These are phyloP conservation scores for Adela reaumurella DNA, from an alignment of 2,888 invertebrate species.

Conservation along the genomic window DNA sequence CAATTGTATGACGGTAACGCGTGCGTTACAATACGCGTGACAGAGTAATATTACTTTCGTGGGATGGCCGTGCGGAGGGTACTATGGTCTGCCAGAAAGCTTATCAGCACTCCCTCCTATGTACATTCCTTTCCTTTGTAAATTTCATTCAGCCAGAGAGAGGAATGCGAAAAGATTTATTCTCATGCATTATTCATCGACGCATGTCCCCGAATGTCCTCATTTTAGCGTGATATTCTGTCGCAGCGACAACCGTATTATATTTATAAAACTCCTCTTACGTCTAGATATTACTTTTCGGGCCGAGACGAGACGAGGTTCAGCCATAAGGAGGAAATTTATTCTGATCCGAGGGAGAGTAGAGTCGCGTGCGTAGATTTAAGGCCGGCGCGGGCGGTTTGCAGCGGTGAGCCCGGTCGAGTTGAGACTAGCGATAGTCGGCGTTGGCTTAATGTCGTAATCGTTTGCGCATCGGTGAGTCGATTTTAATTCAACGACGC, in stretches of 20 bases:
- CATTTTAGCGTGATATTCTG: conserved; percentile 42
- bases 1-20: too few species aligned
- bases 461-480: neutral
- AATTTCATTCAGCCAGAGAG: conserved; percentile 32
- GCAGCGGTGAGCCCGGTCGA: too few species aligned
- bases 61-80: too few species aligned
- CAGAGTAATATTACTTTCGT: too few species aligned
- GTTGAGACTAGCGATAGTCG: neutral
- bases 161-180: conserved; percentile 40
- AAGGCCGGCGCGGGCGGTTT: too few species aligned
- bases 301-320: neutral
- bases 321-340: too few species aligned
- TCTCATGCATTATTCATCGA: conserved; percentile 51
- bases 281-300: neutral
- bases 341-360: too few species aligned
- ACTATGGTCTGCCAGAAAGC: too few species aligned
- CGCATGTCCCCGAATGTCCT: conserved; percentile 39
- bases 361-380: too few species aligned
- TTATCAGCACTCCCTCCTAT: neutral
- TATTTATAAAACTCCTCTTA: neutral
- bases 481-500: neutral
- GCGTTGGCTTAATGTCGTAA: neutral
- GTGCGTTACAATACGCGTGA: too few species aligned
- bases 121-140: conserved; percentile 18
- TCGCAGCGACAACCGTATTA: conserved; percentile 39